Evolutionary conservation across 2,888 invertebrate species (phyloP), one percentile per base, ranked within the genome.

Genomic region (Rugalucina vietnamica): DNA sequence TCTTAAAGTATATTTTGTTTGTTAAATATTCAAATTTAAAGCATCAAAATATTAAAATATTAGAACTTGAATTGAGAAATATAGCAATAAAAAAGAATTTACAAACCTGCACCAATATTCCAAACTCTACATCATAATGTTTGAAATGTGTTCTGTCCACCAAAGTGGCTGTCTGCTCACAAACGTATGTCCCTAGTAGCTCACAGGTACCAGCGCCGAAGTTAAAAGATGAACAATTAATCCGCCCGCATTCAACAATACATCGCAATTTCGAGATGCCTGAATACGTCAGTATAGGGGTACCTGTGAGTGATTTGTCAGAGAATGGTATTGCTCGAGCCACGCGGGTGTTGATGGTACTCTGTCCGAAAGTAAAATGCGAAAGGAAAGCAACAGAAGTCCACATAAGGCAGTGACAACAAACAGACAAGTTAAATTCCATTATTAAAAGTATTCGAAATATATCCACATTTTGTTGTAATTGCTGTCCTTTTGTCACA

Each of bases 101-200:
- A 49, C 43, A 18, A 74, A 82, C 80, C 72, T 70, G 75, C 60
- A 82, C 57, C 70, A 60, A 72, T 3, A 50, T 49, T 71, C 76
- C 82, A 32, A 65, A 21, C 43, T 81, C 80, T 18, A 86, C 82
- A 65, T 86, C 86, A 57, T 86, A 86, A 57, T 86, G 74, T 39
- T 65, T 75, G 34, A 79, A 80, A 39, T 82, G 82, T 2, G 54
- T 10, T 36, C 77, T n/a, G 14, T 34, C 29, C 5, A 21, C 54
- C 37, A 86, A 50, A 0, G 34, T 18, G 3, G 32, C 60, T 1
- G 37, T 1, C n/a, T 74, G 75, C 27, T 80, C 82, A 70, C 86
- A 86, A 0, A 86, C 18, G 50, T 78, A 83, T 27, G 86, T 82
- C 24, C 50, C 57, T 27, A 75, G 32, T 24, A 86, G 5, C 36